phyloP scores from a whole-genome alignment of 2,797 vertebrate species.

The Varecia variegata region DNA sequence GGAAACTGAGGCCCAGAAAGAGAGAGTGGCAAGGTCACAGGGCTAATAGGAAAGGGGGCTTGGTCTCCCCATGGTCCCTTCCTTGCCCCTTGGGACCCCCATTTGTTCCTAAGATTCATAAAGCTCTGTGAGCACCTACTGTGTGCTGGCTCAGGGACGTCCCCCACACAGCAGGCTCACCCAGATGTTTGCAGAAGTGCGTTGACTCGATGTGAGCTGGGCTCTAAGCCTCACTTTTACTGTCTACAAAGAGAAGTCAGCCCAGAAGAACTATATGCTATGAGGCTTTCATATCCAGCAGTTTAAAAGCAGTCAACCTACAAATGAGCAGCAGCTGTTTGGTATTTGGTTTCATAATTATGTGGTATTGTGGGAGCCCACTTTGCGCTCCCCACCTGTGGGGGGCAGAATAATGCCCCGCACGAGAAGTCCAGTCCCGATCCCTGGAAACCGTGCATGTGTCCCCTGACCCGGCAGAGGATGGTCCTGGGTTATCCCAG shows the following conservation, averaged over 20 bases:
- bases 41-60: too few species aligned
- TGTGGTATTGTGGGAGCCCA: rapidly evolving
- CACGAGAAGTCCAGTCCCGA: neutral
- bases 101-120: rapidly evolving
- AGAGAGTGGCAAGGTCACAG: neutral
- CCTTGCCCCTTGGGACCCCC: neutral
- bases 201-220: rapidly evolving
- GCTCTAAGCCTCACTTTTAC: rapidly evolving
- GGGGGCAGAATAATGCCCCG: rapidly evolving
- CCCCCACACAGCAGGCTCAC: rapidly evolving
- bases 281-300: rapidly evolving
- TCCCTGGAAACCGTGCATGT: neutral
- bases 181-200: rapidly evolving
- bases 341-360: too few species aligned
- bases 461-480: neutral
- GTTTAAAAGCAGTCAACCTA: neutral
- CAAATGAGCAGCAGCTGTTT: rapidly evolving
- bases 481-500: rapidly evolving
- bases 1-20: neutral
- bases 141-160: rapidly evolving
- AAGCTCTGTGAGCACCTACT: neutral
- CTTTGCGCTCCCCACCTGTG: neutral
- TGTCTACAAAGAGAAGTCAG: neutral
- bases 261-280: rapidly evolving
- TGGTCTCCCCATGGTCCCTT: neutral